These are phyloP conservation scores for Ptychochromis oligacanthus DNA, from an alignment of 2,113 vertebrate genomes.

Conservation along the genomic window DNA sequence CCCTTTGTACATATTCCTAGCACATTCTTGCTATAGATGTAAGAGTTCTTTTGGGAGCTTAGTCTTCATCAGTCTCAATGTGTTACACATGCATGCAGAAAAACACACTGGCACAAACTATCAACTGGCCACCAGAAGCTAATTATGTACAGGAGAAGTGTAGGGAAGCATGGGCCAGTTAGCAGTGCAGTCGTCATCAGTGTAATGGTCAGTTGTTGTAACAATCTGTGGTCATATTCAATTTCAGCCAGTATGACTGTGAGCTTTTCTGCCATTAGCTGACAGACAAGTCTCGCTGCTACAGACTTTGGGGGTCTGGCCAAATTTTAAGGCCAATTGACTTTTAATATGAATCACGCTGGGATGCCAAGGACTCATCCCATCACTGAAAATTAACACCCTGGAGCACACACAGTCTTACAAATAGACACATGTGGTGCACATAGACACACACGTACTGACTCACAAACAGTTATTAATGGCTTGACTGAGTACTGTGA, in stretches of 20 bases:
- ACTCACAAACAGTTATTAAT: constrained; percentile 59
- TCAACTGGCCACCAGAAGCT: background rate
- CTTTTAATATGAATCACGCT: constrained; percentile 84
- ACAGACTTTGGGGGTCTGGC: constrained; percentile 76
- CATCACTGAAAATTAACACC: constrained; percentile 78
- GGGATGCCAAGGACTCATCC: constrained; percentile 76
- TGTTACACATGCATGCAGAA: background rate
- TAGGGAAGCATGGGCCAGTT: constrained; percentile 7
- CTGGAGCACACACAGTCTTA: constrained; percentile 48
- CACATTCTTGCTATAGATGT: background rate
- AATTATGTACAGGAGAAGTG: background rate
- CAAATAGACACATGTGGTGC: constrained; percentile 21
- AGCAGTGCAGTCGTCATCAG: constrained; percentile 55
- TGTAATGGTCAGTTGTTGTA: constrained; percentile 75
- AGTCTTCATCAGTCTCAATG: constrained; percentile 20
- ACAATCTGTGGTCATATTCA: constrained; percentile 77
- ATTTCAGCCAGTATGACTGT: constrained; percentile 75
- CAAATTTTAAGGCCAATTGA: constrained; percentile 84
- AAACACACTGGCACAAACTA: background rate
- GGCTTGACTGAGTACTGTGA: constrained; percentile 69
- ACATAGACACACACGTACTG: constrained; percentile 2
- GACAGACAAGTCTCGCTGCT: constrained; percentile 64
- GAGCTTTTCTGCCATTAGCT: constrained; percentile 70
- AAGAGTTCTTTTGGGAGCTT: background rate
- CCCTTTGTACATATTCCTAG: background rate